Percentiles rank a stretch among this genome's conserved stretches.
phyloP scores from a whole-genome alignment of 2,888 invertebrate genomes.

The Cryptocephalus moraei region DNA sequence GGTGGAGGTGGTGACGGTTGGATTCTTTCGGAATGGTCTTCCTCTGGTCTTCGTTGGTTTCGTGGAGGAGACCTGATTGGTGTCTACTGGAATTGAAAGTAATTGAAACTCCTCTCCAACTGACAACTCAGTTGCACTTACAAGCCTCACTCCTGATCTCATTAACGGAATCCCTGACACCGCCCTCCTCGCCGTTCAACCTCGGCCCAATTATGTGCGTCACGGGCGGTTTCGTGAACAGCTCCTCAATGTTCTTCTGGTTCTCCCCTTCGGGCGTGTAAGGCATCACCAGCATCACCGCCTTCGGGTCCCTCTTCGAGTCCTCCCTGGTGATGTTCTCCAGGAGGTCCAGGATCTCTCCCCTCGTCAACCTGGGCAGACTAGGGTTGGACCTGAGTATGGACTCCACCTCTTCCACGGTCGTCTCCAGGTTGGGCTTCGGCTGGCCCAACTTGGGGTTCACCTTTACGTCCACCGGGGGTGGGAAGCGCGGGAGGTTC shows the following conservation, averaged over 20 bases:
- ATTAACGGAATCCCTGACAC: no score
- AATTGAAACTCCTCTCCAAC: no score
- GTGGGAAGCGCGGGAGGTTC: neutral
- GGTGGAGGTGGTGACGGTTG: neutral
- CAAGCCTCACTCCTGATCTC: no score
- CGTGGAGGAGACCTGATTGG: neutral
- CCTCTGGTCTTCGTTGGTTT: neutral
- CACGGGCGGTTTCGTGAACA: constrained; percentile 57
- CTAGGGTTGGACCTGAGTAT: constrained; percentile 49
- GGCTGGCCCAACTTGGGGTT: neutral
- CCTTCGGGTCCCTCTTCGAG: constrained; percentile 35
- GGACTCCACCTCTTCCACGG: constrained; percentile 57
- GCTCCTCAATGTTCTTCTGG: constrained; percentile 43
- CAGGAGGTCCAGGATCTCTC: constrained; percentile 55
- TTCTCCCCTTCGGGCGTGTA: constrained; percentile 50
- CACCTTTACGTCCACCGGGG: neutral
- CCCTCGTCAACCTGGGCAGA: constrained; percentile 53
- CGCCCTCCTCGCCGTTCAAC: neutral
- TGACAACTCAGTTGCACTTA: no score
- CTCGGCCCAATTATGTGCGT: constrained; percentile 41
- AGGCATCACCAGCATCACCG: constrained; percentile 58
- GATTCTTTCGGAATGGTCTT: neutral
- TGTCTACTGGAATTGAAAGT: neutral
- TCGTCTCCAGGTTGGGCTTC: constrained; percentile 43
- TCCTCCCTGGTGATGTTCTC: constrained; percentile 54